Percentiles rank a stretch among this genome's conserved stretches.
phyloP scores from a whole-genome alignment of 2,888 invertebrate genomes.

The Netelia fuscicornis region DNA sequence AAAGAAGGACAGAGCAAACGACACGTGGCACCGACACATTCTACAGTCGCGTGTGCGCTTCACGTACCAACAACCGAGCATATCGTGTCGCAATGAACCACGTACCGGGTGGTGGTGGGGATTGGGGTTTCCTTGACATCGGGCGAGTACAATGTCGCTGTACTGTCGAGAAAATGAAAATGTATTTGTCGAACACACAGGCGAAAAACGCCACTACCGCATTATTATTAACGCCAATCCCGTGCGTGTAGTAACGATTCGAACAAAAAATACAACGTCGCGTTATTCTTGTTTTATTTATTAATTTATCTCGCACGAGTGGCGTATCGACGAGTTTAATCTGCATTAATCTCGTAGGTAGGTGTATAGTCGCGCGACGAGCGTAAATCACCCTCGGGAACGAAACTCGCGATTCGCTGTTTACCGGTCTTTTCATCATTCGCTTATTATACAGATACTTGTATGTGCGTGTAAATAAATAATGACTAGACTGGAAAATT shows the following conservation, averaged over 20 bases:
- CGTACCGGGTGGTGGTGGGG: slow-evolving; percentile 64
- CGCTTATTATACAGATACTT: neutral
- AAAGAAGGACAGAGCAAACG: slow-evolving; percentile 64
- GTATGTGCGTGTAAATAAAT: no score
- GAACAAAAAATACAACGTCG: neutral
- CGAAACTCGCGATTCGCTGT: neutral
- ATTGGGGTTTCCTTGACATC: slow-evolving; percentile 78
- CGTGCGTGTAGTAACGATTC: neutral
- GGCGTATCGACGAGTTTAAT: neutral
- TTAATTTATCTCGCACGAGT: slow-evolving; percentile 3
- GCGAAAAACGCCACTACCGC: slow-evolving; percentile 8
- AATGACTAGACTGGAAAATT: no score
- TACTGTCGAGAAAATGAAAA: slow-evolving; percentile 41
- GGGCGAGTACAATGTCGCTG: slow-evolving; percentile 74
- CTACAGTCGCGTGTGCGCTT: slow-evolving; percentile 35
- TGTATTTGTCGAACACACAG: slow-evolving; percentile 3
- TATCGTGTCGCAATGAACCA: slow-evolving; percentile 15
- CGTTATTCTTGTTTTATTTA: slow-evolving; percentile 29
- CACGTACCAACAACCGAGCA: neutral
- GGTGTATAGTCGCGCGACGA: neutral
- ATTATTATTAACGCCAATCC: neutral
- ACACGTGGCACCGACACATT: slow-evolving; percentile 71
- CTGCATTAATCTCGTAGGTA: neutral
- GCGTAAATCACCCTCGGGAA: neutral
- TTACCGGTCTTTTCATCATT: neutral